phyloP scores from a whole-genome alignment of 2,113 vertebrate genomes.

The Tupaia tana region DNA sequence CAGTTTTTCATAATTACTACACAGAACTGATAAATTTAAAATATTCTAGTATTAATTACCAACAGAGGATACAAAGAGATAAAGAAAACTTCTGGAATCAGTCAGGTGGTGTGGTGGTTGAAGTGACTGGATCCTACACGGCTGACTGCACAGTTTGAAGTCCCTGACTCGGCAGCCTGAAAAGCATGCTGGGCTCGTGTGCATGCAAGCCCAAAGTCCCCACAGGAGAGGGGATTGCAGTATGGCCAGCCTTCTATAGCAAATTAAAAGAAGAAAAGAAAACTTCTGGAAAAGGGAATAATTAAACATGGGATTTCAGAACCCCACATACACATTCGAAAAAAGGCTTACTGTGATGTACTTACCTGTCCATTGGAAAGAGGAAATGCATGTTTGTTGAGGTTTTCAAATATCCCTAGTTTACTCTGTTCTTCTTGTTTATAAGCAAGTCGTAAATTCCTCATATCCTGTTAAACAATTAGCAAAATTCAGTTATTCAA shows the following conservation, averaged over 20 bases:
- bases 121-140: too few species aligned
- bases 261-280: constrained; percentile 3
- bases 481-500: constrained; percentile 60
- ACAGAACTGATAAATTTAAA: constrained; percentile 31
- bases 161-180: too few species aligned
- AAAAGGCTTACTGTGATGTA: constrained; percentile 30
- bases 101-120: too few species aligned
- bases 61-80: constrained; percentile 40
- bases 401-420: constrained; percentile 91
- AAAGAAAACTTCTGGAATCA: neutral
- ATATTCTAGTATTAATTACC: constrained; percentile 21
- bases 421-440: constrained; percentile 92
- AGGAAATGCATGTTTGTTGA: constrained; percentile 93
- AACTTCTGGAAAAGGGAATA: constrained; percentile 15
- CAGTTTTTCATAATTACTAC: constrained; percentile 40
- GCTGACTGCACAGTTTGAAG: too few species aligned
- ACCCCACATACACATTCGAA: neutral
- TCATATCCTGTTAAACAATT: constrained; percentile 92
- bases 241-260: too few species aligned
- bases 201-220: too few species aligned
- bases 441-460: constrained; percentile 95
- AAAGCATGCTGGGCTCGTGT: too few species aligned
- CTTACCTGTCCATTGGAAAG: constrained; percentile 93
- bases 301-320: neutral
- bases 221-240: too few species aligned